Percentiles rank a stretch among this genome's conserved stretches.
Conservation (phyloP, 2,888 invertebrate species). For the Drosophila pseudotalamancana region DNA sequence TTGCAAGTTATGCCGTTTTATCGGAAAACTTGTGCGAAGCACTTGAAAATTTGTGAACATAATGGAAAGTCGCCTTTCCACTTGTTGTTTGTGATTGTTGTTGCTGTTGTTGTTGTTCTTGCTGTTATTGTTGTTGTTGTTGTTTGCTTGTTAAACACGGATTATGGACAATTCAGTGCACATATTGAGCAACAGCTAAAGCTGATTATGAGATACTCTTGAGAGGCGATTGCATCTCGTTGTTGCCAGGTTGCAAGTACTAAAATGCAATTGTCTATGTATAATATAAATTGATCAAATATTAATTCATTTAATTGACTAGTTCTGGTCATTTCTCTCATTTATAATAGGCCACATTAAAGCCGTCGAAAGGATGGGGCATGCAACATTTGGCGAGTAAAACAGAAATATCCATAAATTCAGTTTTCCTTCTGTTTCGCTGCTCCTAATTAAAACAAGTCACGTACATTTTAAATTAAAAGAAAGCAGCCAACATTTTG, state of each 20-base stretch:
- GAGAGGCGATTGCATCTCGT: not conserved
- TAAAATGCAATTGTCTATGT: not conserved
- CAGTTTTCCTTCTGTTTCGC: not conserved
- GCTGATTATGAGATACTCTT: not conserved
- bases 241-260: not conserved
- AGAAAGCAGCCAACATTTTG: conserved; percentile 54
- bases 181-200: not conserved
- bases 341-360: conserved; percentile 20
- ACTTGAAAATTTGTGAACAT: conserved; percentile 59
- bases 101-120: not conserved
- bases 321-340: not conserved
- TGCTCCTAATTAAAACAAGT: conserved; percentile 72
- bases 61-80: conserved; percentile 38
- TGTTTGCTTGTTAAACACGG: conserved; percentile 2
- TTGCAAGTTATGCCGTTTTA: conserved; percentile 58
- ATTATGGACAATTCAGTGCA: conserved; percentile 11
- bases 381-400: conserved; percentile 22
- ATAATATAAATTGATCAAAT: not conserved
- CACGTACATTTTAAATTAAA: conserved; percentile 77
- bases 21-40: conserved; percentile 59
- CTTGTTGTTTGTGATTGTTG: not conserved
- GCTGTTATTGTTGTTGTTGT: conserved; percentile 3
- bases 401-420: conserved; percentile 44
- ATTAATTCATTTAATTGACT: not conserved
- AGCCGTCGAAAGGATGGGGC: conserved; percentile 1